Percentiles rank a stretch among this genome's conserved stretches.
phyloP scores from a whole-genome alignment of 2,113 vertebrate species.

The Camelus dromedarius region DNA sequence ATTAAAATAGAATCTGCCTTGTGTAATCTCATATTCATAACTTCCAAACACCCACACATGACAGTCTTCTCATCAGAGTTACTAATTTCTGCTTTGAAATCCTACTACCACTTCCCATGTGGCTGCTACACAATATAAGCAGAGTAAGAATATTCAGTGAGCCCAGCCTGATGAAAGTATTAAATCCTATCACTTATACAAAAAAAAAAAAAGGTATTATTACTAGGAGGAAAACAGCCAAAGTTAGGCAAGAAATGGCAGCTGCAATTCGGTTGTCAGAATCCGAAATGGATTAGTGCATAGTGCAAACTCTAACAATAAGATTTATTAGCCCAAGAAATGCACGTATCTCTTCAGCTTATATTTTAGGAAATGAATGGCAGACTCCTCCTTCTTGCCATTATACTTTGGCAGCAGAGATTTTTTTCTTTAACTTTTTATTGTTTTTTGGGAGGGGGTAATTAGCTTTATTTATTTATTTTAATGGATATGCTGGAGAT shows the following conservation, averaged over 20 bases:
- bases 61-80: constrained; percentile 38
- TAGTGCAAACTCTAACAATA: background rate
- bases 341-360: background rate
- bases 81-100: constrained; percentile 67
- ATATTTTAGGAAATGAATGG: background rate
- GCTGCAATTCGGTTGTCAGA: constrained; percentile 21
- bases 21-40: constrained; percentile 36
- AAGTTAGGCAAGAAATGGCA: constrained; percentile 46
- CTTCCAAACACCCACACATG: constrained; percentile 33
- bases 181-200: constrained; percentile 45
- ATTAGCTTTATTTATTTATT: too few species aligned
- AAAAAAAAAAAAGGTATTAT: background rate
- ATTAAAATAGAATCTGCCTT: constrained; percentile 64
- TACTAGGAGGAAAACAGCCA: constrained; percentile 54
- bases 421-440: too few species aligned
- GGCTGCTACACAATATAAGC: background rate
- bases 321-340: background rate
- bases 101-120: constrained; percentile 38
- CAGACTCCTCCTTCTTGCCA: background rate
- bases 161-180: constrained; percentile 33
- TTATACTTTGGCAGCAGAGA: background rate
- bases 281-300: background rate
- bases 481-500: too few species aligned
- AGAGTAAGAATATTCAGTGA: constrained; percentile 65
- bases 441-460: too few species aligned